Evolutionary conservation across 2,113 vertebrate genomes (phyloP).

Genomic region (Micronycteris hirsuta): DNA sequence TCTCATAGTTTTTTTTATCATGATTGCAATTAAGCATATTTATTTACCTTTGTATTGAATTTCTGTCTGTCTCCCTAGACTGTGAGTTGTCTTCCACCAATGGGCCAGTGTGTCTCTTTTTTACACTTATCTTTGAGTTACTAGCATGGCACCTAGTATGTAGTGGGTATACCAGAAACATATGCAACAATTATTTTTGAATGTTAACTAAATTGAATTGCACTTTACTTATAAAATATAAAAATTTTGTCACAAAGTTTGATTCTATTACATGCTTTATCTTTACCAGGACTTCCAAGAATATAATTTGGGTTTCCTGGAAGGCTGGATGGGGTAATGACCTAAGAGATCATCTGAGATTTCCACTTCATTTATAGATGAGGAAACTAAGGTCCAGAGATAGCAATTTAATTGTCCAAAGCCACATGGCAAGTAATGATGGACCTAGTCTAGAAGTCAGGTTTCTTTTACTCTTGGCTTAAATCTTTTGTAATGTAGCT

Average conservation of each 20-base stretch:
- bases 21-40: background rate
- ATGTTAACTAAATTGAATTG: background rate
- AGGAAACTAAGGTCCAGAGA: background rate
- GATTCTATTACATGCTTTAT: background rate
- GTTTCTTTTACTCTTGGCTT: background rate
- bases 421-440: background rate
- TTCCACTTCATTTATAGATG: background rate
- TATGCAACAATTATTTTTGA: background rate
- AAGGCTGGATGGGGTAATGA: background rate
- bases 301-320: background rate
- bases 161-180: background rate
- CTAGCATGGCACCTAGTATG: background rate
- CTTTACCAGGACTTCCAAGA: background rate
- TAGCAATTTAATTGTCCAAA: background rate
- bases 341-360: background rate
- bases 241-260: background rate
- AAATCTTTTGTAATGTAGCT: background rate
- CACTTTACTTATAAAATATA: background rate
- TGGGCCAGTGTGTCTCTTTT: background rate
- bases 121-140: background rate
- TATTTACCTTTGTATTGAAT: background rate
- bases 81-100: background rate
- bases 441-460: background rate
- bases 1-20: background rate
- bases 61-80: background rate